A percentile compares a stretch with the other conserved stretches of the same genome.
These are phyloP conservation scores for Uloborus diversus DNA, from an alignment of 1,140 invertebrate genomes.

Conservation along the genomic window DNA sequence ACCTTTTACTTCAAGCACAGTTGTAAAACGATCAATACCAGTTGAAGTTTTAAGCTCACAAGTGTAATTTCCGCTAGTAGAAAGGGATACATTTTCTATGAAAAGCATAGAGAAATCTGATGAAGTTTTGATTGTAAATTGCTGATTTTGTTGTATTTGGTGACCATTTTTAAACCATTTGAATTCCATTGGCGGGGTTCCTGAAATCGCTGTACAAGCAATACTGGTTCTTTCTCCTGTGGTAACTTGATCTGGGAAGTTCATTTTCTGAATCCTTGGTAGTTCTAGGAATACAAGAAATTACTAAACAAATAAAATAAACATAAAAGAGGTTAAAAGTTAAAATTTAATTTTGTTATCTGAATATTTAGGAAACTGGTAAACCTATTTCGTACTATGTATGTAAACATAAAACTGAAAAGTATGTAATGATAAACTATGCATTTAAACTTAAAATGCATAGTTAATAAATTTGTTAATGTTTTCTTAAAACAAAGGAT, in stretches of 20 bases:
- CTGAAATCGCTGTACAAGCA: conserved; percentile 34
- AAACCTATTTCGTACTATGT: no score
- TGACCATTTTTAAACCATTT: conserved; percentile 48
- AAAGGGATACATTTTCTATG: conserved; percentile 29
- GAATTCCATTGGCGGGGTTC: conserved; percentile 31
- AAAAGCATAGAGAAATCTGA: conserved; percentile 45
- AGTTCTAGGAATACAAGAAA: background rate
- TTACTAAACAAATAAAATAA: background rate
- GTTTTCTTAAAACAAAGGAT: no score
- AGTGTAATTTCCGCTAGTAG: conserved; percentile 60
- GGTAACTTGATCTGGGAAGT: conserved; percentile 30
- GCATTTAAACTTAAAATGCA: no score
- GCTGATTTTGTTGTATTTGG: background rate
- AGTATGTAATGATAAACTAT: no score
- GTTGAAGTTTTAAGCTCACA: conserved; percentile 74
- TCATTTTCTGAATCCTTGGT: conserved; percentile 41
- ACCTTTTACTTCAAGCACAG: conserved; percentile 78
- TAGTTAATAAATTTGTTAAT: no score
- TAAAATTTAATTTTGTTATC: background rate
- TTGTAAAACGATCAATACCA: conserved; percentile 71
- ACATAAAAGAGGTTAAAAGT: background rate
- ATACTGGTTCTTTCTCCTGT: conserved; percentile 39
- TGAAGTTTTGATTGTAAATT: conserved; percentile 1
- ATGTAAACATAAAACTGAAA: no score
- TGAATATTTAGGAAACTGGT: no score